Evolutionary conservation across 2,888 invertebrate genomes (phyloP), one percentile per base, ranked within the genome.

Genomic region (Luperina nickerlii): DNA sequence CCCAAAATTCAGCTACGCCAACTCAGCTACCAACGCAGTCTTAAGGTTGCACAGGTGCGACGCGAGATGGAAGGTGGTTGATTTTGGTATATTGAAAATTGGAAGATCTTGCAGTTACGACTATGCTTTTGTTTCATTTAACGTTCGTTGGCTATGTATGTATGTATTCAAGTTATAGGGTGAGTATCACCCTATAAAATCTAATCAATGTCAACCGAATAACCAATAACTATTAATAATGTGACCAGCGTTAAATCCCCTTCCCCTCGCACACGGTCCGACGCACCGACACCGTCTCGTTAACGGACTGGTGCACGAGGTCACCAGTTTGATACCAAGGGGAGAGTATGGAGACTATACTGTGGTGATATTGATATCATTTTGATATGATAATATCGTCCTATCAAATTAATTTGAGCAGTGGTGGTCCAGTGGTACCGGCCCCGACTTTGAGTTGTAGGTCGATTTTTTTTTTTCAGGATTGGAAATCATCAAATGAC

Each of bases 161-260:
- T 38, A 72, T 81, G 6, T 48, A 9, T 8, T 15, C 38, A 38
- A 32, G 65, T 66, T 82, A 54, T 32, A 74, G 38, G 18, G 57
- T 74, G 48, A 45, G 0, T 11, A 11, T 38, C 38, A 38, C 38
- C 38, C 38, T 38, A 38, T 38, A 38, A 38, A 0, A 70, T 76
- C 48, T 42, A 66, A 51, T 66, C 87, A 87, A 84, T 87, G 85
- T 86, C 87, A 74, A 72, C 70, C 65, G 71, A 81, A 78, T 85
- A 68, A 75, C 75, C 74, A 76, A 78, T 81, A 82, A 81, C 79
- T 90, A 84, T 87, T 90, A 85, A 90, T 90, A 89, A 81, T 84
- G 66, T 63, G 73, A 65, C 68, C 74, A 69, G 71, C 51, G 75
- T 81, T 65, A 70, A 68, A 79, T 84, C 89, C 85, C 90, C 89